phyloP scores from a whole-genome alignment of 1,140 invertebrate genomes.

The Procambarus clarkii region DNA sequence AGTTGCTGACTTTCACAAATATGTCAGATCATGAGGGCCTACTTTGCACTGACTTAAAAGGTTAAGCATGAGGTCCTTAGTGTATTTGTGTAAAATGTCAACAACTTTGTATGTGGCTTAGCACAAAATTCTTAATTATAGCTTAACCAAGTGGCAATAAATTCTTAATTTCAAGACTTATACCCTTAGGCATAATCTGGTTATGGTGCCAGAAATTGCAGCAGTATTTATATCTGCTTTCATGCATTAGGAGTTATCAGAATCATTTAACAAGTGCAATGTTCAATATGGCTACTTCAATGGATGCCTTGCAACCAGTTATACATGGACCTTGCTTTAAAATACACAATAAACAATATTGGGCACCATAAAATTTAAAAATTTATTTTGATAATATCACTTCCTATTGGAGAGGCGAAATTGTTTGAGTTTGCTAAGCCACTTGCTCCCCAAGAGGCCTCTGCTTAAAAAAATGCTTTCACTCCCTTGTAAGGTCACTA shows the following conservation, averaged over 20 bases:
- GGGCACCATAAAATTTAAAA: constrained; percentile 1
- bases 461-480: constrained; percentile 41
- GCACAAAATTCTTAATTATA: constrained; percentile 24
- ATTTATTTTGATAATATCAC: constrained; percentile 5
- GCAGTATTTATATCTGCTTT: not conserved
- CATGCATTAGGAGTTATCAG: not conserved
- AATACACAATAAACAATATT: not conserved
- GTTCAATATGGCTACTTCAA: not conserved
- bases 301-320: constrained; percentile 2
- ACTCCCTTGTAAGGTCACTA: constrained; percentile 43
- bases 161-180: constrained; percentile 1
- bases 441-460: constrained; percentile 26
- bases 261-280: not conserved
- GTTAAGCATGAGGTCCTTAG: constrained; percentile 27
- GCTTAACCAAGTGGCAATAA: not conserved
- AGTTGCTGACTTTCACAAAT: constrained; percentile 63
- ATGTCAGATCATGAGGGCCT: constrained; percentile 18
- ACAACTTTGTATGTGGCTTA: constrained; percentile 42
- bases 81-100: constrained; percentile 46
- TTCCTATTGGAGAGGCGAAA: constrained; percentile 2
- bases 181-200: not conserved
- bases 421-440: constrained; percentile 36
- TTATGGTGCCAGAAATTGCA: not conserved
- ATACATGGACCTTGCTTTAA: not conserved
- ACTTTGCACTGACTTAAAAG: constrained; percentile 5